Conservation (phyloP, 1,140 invertebrate species). For the Sycobia sp. region DNA sequence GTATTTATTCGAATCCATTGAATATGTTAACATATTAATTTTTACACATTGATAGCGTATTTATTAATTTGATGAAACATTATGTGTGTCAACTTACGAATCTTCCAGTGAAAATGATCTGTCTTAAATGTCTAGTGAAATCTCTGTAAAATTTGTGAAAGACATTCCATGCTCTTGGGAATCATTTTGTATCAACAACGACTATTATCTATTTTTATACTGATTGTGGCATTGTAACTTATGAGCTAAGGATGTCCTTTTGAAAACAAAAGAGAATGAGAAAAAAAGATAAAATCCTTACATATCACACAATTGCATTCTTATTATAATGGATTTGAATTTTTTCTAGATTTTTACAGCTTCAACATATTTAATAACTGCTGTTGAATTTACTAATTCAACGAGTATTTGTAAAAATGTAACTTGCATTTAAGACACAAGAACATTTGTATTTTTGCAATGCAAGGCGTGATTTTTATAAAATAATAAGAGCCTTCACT, state of each 20-base stretch:
- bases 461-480: no score
- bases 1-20: background rate
- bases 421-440: no score
- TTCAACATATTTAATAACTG: no score
- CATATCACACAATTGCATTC: no score
- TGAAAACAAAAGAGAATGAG: no score
- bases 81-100: background rate
- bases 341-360: no score
- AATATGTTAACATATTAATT: background rate
- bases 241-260: background rate
- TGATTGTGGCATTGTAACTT: constrained; percentile 5
- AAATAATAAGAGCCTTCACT: no score
- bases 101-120: background rate
- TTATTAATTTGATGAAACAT: background rate
- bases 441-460: no score
- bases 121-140: constrained; percentile 1
- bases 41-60: background rate
- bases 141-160: background rate
- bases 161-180: constrained; percentile 16
- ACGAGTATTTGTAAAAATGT: no score
- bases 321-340: no score
- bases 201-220: constrained; percentile 23
- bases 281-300: no score
- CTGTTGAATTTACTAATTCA: no score
- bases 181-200: constrained; percentile 4